phyloP scores from a whole-genome alignment of 2,113 vertebrate species.

The Delphinus delphis region DNA sequence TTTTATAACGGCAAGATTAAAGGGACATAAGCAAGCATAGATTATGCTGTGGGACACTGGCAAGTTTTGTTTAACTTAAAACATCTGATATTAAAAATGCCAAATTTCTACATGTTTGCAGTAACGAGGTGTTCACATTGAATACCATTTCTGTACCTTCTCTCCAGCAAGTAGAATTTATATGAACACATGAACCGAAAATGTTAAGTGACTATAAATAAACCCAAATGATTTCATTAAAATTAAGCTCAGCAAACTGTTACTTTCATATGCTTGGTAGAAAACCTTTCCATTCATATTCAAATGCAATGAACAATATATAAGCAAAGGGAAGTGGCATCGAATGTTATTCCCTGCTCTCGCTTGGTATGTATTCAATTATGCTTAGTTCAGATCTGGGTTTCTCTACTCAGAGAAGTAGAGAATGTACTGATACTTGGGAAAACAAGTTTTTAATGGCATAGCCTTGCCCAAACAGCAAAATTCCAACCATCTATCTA shows the following conservation, averaged over 20 bases:
- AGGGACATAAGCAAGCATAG: not conserved
- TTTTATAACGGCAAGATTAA: conserved; percentile 16
- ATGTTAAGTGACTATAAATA: conserved; percentile 25
- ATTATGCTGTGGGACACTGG: not conserved
- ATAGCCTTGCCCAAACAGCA: not conserved
- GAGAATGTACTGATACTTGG: not conserved
- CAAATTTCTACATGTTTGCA: not conserved
- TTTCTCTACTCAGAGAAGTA: not conserved
- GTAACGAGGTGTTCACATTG: not conserved
- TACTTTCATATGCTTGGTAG: not conserved
- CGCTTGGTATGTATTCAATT: not conserved
- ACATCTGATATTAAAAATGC: conserved; percentile 11
- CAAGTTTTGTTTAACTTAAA: not conserved
- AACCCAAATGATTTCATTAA: conserved; percentile 21
- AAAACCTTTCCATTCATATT: not conserved
- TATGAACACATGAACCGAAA: conserved; percentile 30
- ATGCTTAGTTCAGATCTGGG: not conserved
- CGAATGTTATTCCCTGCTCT: not conserved
- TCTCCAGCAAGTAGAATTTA: not conserved
- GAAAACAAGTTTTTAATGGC: not conserved
- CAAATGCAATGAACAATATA: not conserved
- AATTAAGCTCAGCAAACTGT: conserved; percentile 47
- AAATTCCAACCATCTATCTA: not conserved
- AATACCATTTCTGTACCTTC: not conserved
- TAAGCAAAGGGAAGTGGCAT: not conserved